Conservation (phyloP, 2,888 invertebrate species). For the Dasysyrphus albostriatus region DNA sequence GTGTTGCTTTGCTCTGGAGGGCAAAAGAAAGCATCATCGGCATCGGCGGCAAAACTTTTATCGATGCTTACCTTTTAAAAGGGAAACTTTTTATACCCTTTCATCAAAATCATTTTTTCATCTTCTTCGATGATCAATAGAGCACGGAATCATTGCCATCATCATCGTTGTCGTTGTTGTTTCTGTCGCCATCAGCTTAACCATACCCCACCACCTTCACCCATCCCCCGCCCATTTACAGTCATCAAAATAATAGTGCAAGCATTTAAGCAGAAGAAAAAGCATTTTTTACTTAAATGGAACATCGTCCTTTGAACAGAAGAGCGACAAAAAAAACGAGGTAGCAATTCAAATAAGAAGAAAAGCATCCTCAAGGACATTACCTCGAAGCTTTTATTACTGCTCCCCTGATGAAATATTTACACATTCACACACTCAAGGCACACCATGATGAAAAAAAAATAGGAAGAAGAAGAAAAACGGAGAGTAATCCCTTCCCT, state of each 20-base stretch:
- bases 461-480: not conserved
- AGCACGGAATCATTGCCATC: constrained; percentile 48
- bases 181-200: constrained; percentile 25
- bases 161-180: constrained; percentile 31
- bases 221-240: not conserved
- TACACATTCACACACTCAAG: constrained; percentile 33
- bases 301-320: constrained; percentile 35
- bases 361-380: constrained; percentile 40
- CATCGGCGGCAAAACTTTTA: constrained; percentile 39
- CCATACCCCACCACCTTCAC: not conserved
- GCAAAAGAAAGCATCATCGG: constrained; percentile 3
- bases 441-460: not conserved
- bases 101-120: constrained; percentile 63
- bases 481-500: constrained; percentile 18
- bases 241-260: constrained; percentile 43
- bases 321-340: constrained; percentile 8
- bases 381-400: constrained; percentile 41
- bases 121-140: constrained; percentile 59
- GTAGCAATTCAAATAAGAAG: constrained; percentile 29
- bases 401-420: constrained; percentile 34
- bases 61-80: constrained; percentile 55
- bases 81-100: constrained; percentile 48
- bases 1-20: not conserved
- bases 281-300: constrained; percentile 29
- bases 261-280: constrained; percentile 47